Percentiles rank a stretch among this genome's conserved stretches.
Conservation (phyloP, 2,797 vertebrate genomes). For the Chaenodraco wilsoni region DNA sequence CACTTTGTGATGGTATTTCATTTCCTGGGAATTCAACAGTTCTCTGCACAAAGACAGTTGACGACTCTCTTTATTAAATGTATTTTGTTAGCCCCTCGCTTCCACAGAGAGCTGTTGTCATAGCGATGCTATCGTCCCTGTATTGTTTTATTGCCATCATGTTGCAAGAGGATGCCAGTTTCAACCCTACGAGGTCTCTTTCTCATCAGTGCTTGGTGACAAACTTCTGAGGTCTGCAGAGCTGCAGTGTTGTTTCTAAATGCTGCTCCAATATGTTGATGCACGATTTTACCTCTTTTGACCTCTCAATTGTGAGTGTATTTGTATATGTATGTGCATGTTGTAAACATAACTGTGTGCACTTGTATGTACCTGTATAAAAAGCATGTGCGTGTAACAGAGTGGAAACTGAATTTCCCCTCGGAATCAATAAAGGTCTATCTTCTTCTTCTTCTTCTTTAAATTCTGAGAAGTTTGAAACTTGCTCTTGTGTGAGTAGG, state of each 20-base stretch:
- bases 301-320: too few species aligned
- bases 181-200: not conserved
- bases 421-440: too few species aligned
- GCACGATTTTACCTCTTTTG: too few species aligned
- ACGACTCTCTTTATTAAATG: slow-evolving; percentile 13
- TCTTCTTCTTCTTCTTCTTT: too few species aligned
- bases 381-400: too few species aligned
- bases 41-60: slow-evolving; percentile 16
- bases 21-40: slow-evolving; percentile 9
- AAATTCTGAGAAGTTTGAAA: too few species aligned
- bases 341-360: too few species aligned
- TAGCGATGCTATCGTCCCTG: slow-evolving; percentile 32
- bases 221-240: not conserved
- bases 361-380: too few species aligned
- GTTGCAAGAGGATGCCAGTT: slow-evolving; percentile 7
- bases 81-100: slow-evolving; percentile 23
- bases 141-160: slow-evolving; percentile 16
- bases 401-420: too few species aligned
- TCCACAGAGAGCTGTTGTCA: slow-evolving; percentile 49
- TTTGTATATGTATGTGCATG: too few species aligned
- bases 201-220: not conserved
- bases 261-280: not conserved
- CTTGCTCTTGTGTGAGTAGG: too few species aligned
- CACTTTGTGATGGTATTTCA: not conserved
- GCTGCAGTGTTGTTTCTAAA: not conserved